These are phyloP conservation scores for Marisa cornuarietis DNA, from an alignment of 1,140 invertebrate species.

Conservation along the genomic window DNA sequence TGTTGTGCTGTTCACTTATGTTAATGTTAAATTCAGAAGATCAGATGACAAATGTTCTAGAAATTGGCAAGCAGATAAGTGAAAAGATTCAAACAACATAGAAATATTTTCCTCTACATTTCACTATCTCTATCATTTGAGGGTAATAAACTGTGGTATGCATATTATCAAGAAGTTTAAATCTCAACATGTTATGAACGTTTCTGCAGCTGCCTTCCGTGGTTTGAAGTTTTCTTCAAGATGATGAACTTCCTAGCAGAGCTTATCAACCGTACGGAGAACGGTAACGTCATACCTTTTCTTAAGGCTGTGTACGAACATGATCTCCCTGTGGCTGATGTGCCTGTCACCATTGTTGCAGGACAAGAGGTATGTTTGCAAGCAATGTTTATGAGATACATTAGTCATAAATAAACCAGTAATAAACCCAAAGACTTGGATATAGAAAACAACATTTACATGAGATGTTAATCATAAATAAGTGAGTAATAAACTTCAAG, in stretches of 20 bases:
- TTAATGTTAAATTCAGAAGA: not conserved
- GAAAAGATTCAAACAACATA: not conserved
- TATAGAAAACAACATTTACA: no score
- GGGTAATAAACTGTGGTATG: not conserved
- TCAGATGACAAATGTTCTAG: no score
- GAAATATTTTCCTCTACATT: no score
- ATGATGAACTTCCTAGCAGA: constrained; percentile 72
- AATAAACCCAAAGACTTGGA: no score
- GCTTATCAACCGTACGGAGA: constrained; percentile 68
- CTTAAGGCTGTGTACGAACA: constrained; percentile 75
- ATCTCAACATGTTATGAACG: not conserved
- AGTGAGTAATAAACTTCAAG: no score
- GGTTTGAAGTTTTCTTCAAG: constrained; percentile 95
- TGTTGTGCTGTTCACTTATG: not conserved
- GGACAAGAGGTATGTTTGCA: constrained; percentile 46
- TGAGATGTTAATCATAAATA: no score
- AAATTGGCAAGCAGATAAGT: not conserved
- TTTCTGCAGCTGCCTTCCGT: constrained; percentile 84
- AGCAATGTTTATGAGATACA: not conserved
- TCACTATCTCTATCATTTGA: not conserved
- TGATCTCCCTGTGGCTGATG: constrained; percentile 69
- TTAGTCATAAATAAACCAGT: no score
- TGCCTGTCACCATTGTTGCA: constrained; percentile 52
- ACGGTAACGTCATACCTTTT: constrained; percentile 72
- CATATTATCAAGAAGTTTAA: not conserved